phyloP scores from a whole-genome alignment of 2,888 invertebrate species.

The Erebia aethiops region DNA sequence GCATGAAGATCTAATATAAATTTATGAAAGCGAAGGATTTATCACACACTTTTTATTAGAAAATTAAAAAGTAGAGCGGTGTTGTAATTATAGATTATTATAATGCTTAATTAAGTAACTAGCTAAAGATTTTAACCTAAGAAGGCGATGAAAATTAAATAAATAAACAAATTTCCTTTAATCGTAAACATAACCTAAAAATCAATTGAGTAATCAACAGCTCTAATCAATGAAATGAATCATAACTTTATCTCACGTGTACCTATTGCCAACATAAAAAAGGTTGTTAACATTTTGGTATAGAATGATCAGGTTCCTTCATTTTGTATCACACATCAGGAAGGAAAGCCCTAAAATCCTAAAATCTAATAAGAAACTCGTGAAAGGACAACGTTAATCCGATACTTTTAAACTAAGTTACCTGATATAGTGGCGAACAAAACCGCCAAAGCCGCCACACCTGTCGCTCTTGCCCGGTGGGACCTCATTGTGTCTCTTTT shows the following conservation, averaged over 20 bases:
- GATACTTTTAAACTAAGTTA: conserved; percentile 55
- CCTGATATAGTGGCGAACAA: conserved; percentile 76
- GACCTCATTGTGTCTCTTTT: conserved; percentile 79
- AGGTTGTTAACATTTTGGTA: conserved; percentile 42
- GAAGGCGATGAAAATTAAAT: neutral
- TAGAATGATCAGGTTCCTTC: conserved; percentile 1
- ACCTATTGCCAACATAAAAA: conserved; percentile 48
- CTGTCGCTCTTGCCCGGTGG: conserved; percentile 72
- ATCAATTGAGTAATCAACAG: conserved; percentile 42
- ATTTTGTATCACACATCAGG: conserved; percentile 9
- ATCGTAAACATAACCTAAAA: conserved; percentile 44
- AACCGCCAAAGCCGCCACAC: conserved; percentile 75
- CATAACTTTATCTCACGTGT: conserved; percentile 43
- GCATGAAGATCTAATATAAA: neutral
- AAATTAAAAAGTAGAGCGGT: neutral
- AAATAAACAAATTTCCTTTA: conserved; percentile 6
- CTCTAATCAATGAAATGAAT: conserved; percentile 42
- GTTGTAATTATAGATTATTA: neutral
- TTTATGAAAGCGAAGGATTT: no score
- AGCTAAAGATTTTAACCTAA: neutral
- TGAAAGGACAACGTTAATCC: conserved; percentile 32
- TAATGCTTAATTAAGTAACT: no score
- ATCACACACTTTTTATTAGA: neutral
- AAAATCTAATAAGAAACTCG: conserved; percentile 42
- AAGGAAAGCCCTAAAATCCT: neutral